A percentile compares a stretch with the other conserved stretches of the same genome.
phyloP scores from a whole-genome alignment of 2,888 invertebrate species.

The Pinctada fucata region DNA sequence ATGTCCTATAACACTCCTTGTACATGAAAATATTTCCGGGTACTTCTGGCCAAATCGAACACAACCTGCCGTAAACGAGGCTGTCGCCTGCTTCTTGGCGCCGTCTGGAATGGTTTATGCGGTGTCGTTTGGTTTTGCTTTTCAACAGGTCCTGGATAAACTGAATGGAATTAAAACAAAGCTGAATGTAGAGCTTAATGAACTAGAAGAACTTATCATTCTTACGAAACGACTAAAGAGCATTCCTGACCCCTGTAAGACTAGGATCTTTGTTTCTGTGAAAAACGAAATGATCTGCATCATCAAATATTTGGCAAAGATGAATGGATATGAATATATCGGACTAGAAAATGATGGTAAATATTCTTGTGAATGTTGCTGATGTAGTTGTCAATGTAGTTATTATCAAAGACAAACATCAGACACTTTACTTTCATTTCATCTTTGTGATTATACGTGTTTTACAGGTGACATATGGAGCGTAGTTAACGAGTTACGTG shows the following conservation, averaged over 20 bases:
- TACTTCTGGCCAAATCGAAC: constrained; percentile 47
- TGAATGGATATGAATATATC: not conserved
- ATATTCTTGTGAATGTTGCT: not conserved
- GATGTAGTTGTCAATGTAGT: no score
- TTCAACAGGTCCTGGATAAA: constrained; percentile 56
- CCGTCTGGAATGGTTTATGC: constrained; percentile 65
- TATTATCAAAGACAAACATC: no score
- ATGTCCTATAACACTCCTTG: constrained; percentile 57
- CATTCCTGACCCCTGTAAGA: constrained; percentile 25
- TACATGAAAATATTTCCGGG: constrained; percentile 48
- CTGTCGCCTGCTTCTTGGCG: constrained; percentile 61
- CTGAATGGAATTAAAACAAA: constrained; percentile 44
- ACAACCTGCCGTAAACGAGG: constrained; percentile 59
- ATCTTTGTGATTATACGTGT: no score
- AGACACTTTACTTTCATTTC: no score
- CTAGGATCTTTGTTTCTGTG: constrained; percentile 46
- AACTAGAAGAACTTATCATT: constrained; percentile 54
- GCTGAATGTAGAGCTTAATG: constrained; percentile 49
- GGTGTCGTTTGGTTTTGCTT: constrained; percentile 64
- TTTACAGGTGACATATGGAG: constrained; percentile 7
- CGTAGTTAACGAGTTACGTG: constrained; percentile 2
- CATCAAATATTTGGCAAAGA: constrained; percentile 33
- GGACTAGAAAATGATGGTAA: not conserved
- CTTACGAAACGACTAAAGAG: constrained; percentile 48
- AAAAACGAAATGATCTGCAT: constrained; percentile 57